phyloP scores from a whole-genome alignment of 2,113 vertebrate species.

The Myotis yumanensis region DNA sequence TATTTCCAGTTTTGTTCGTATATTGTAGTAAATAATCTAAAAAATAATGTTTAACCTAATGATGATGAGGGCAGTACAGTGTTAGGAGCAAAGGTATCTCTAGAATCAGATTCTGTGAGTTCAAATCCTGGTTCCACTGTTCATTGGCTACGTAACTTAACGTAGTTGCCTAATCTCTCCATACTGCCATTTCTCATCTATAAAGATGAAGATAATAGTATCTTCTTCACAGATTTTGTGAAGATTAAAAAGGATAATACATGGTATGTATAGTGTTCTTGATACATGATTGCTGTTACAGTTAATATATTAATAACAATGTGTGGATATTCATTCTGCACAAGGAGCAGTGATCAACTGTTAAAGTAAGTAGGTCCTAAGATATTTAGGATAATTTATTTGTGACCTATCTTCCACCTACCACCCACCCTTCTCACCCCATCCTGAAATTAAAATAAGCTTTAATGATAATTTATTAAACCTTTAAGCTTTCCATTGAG shows the following conservation, averaged over 20 bases:
- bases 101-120: conserved; percentile 20
- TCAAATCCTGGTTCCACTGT: neutral
- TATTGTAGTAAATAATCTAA: conserved; percentile 1
- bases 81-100: neutral
- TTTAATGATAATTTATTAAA: conserved; percentile 34
- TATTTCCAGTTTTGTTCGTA: neutral
- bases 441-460: conserved; percentile 12
- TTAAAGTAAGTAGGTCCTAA: neutral
- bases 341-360: neutral
- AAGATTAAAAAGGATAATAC: neutral
- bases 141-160: neutral
- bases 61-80: neutral
- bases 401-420: neutral
- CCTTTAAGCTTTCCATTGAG: neutral
- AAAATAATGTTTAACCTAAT: neutral
- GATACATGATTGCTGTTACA: conserved; percentile 11
- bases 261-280: neutral
- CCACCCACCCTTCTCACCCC: too few relatives aligned
- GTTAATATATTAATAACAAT: neutral
- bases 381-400: neutral
- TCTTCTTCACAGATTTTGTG: neutral
- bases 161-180: neutral
- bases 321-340: neutral
- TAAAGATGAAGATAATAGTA: neutral
- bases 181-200: neutral